A percentile compares a stretch with the other conserved stretches of the same genome.
Conservation (phyloP, 2,113 vertebrate species). For the Microcebus jonahi region DNA sequence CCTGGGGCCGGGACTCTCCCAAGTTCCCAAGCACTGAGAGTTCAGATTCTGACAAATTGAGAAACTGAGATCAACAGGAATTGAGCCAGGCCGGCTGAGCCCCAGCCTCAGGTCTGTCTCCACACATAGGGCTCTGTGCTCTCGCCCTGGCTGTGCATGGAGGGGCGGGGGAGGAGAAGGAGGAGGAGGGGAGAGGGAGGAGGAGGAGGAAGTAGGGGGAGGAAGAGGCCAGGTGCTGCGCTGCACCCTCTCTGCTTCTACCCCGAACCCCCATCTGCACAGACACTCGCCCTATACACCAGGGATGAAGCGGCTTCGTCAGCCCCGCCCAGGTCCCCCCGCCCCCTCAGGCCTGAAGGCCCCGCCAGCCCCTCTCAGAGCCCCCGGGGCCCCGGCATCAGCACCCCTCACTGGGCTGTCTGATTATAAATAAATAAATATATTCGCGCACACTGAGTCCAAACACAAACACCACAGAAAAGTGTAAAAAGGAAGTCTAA, state of each 20-base stretch:
- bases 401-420: background rate
- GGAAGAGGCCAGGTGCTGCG: background rate
- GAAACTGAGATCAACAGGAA: background rate
- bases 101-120: background rate
- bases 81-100: background rate
- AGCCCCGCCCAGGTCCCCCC: background rate
- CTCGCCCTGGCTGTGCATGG: background rate
- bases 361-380: background rate
- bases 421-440: background rate
- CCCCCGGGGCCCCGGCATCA: background rate
- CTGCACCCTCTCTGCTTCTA: background rate
- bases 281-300: background rate
- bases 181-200: background rate
- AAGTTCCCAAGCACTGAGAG: background rate
- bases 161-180: no score
- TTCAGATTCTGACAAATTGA: background rate
- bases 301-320: background rate
- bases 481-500: background rate
- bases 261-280: background rate
- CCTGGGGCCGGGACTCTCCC: background rate
- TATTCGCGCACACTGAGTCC: background rate
- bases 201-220: background rate
- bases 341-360: no score
- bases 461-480: background rate
- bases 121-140: no score